Conservation (phyloP, 1,140 invertebrate species). For the Phymorhynchus buccinoides region DNA sequence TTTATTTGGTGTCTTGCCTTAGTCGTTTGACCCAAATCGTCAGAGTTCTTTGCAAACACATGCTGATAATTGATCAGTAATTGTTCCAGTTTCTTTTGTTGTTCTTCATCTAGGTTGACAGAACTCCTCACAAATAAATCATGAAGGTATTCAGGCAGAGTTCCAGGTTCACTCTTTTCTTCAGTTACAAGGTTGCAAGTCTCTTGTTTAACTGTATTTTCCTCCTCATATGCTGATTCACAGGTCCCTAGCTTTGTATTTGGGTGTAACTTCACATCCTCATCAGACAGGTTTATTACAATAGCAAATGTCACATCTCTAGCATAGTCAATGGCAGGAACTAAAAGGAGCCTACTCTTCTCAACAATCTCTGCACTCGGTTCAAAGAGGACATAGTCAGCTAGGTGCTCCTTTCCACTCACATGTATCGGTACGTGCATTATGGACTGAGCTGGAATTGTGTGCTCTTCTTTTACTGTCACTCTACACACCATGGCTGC, state of each 20-base stretch:
- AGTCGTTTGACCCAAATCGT: conserved; percentile 39
- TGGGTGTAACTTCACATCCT: conserved; percentile 11
- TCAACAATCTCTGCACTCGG: neutral
- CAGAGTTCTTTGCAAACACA: conserved; percentile 42
- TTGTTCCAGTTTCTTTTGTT: neutral
- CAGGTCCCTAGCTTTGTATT: neutral
- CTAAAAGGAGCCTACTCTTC: neutral
- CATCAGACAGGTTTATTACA: conserved; percentile 37
- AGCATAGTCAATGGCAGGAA: conserved; percentile 12
- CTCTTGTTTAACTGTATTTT: neutral
- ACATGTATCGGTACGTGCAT: conserved; percentile 30
- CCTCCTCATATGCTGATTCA: conserved; percentile 27
- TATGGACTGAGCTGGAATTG: conserved; percentile 35
- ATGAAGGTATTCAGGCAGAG: conserved; percentile 38
- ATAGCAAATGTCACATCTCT: neutral
- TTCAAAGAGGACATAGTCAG: conserved; percentile 22
- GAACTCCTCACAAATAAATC: conserved; percentile 36
- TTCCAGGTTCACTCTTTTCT: neutral
- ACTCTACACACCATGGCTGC: conserved; percentile 44
- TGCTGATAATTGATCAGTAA: conserved; percentile 42
- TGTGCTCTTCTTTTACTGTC: neutral
- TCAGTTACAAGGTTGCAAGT: neutral
- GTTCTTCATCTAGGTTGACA: neutral
- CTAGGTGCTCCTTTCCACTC: conserved; percentile 22
- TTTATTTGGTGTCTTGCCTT: conserved; percentile 43